phyloP scores from a whole-genome alignment of 2,888 invertebrate genomes.

The Euclidia mi region DNA sequence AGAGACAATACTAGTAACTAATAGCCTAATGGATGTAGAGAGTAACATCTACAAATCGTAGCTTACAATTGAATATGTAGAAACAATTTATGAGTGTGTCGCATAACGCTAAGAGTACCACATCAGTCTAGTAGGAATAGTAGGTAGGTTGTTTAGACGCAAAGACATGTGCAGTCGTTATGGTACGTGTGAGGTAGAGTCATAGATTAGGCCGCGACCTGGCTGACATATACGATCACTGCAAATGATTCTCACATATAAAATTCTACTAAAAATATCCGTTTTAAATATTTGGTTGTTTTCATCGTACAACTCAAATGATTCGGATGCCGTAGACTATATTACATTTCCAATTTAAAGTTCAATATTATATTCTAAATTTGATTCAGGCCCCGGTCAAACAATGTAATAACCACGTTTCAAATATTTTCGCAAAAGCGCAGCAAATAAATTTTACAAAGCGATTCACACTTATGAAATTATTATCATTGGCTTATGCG shows the following conservation, averaged over 20 bases:
- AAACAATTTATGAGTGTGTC: slow-evolving; percentile 67
- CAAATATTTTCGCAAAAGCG: slow-evolving; percentile 45
- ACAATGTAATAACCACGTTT: slow-evolving; percentile 25
- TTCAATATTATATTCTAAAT: not conserved
- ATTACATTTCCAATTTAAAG: not conserved
- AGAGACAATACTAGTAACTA: slow-evolving; percentile 63
- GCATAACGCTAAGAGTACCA: slow-evolving; percentile 79
- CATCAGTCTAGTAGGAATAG: slow-evolving; percentile 88
- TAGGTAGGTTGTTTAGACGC: slow-evolving; percentile 71
- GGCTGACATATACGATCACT: slow-evolving; percentile 32
- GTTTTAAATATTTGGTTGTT: not conserved
- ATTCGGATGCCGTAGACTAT: not conserved
- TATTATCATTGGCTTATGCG: slow-evolving; percentile 17
- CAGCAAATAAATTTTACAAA: slow-evolving; percentile 4
- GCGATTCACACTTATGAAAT: not conserved
- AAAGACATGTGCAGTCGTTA: slow-evolving; percentile 76
- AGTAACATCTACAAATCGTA: slow-evolving; percentile 67
- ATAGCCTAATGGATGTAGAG: slow-evolving; percentile 59
- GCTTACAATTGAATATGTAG: slow-evolving; percentile 73
- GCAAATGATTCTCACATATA: not conserved
- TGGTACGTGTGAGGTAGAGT: slow-evolving; percentile 77
- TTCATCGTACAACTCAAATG: too few relatives aligned
- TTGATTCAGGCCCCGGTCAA: slow-evolving; percentile 33
- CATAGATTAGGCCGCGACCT: slow-evolving; percentile 50
- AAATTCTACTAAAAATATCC: not conserved